Percentiles rank a stretch among this genome's conserved stretches.
Evolutionary conservation across 2,888 invertebrate genomes (phyloP).

Genomic region (Sympetrum striolatum): DNA sequence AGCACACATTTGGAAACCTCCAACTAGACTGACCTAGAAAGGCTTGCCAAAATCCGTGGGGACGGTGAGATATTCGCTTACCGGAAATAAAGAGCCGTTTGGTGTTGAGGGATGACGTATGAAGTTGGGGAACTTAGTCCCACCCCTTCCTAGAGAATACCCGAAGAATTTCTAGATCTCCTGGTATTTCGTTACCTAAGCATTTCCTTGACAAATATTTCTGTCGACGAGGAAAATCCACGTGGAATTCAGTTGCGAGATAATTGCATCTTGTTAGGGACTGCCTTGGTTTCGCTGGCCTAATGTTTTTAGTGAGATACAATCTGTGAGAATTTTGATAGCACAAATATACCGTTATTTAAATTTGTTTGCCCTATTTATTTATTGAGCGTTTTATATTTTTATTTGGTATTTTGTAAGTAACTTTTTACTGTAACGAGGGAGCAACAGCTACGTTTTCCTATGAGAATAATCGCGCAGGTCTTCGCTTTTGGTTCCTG

Average conservation of each 20-base stretch:
- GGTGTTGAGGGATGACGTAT: not conserved
- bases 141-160: no score
- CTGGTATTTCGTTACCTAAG: not conserved
- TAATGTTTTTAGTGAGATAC: not conserved
- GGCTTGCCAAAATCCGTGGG: slow-evolving; percentile 3
- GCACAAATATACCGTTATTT: not conserved
- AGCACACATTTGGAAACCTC: not conserved
- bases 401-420: not conserved
- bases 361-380: not conserved
- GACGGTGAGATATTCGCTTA: not conserved
- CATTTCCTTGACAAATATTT: not conserved
- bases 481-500: not conserved
- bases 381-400: not conserved
- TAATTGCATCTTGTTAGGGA: not conserved
- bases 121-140: not conserved
- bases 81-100: not conserved
- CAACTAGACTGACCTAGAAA: slow-evolving; percentile 19
- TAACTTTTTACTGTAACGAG: not conserved
- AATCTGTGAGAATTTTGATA: not conserved
- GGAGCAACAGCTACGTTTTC: not conserved
- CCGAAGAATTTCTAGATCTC: not conserved
- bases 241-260: not conserved
- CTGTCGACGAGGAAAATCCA: not conserved
- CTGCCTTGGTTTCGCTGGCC: not conserved
- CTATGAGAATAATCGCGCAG: not conserved